Base-by-base conservation (phyloP, 1,140 invertebrate species). In the Brachionus koreanus region DNA sequence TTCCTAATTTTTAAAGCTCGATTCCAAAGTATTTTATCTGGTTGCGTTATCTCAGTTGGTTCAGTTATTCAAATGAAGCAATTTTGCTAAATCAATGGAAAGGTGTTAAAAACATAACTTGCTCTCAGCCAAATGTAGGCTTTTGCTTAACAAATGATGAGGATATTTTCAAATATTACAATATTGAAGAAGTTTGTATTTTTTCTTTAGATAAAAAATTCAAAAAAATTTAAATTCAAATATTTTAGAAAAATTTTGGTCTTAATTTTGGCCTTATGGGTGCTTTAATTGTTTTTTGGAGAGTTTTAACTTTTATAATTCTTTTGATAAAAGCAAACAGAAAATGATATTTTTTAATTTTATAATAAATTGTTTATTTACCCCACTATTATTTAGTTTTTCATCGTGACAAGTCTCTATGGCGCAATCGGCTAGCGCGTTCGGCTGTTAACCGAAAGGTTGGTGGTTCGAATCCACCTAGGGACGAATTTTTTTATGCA, bases 1-100 rank as follows among this genome's bases (percentile, higher is more conserved):
- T n/a, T n/a, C n/a, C n/a, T n/a, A n/a, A n/a, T n/a, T n/a, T n/a
- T 77, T 25, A 3, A 77, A 77, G 75, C 16, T 82, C 77, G n/a
- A 82, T 72, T n/a, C 63, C 61, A 37, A 57, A 46, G 9, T 82
- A 67, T 16, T 67, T 82, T 35, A 33, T 82, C n/a, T 82, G 81
- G 81, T 10, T 82, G n/a, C 33, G 42, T 10, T 82, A 82, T 35
- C 29, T 82, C 3, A 61, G 49, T 16, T 82, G 81, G 81, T 69
- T 82, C 13, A 35, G 49, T 3, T 82, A 69, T 37, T n/a, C 61
- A 69, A 69, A 82, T 46, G 81, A 82, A 69, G 33, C 52, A 13
- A 39, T 67, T 33, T 35, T 43, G 37, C 1, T 82, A 12, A 82
- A 82, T 57, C 81, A 82, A 52, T 82, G 81, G 81, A 39, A 57